Evolutionary conservation across 2,888 invertebrate genomes (phyloP).

Genomic region (Lasioglossum figueresi): DNA sequence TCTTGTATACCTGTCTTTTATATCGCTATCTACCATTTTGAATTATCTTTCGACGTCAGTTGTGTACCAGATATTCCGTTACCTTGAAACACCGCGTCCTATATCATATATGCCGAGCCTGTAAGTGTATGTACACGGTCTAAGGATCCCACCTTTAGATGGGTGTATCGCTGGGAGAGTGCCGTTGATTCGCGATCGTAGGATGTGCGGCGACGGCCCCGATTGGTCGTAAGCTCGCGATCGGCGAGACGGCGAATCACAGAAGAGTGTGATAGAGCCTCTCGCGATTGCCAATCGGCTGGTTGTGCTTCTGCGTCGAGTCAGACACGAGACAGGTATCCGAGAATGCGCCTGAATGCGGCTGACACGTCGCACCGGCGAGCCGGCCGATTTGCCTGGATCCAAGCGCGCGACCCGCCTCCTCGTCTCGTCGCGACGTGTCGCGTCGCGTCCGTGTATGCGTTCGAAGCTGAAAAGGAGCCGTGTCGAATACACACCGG

Average conservation of each 20-base stretch:
- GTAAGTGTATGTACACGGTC: no score
- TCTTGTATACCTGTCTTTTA: no score
- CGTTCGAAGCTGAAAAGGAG: slow-evolving; percentile 32
- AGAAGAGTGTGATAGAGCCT: not conserved
- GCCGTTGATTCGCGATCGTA: not conserved
- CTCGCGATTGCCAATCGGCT: slow-evolving; percentile 41
- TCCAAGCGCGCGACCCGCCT: slow-evolving; percentile 11
- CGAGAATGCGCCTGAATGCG: slow-evolving; percentile 56
- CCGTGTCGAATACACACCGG: slow-evolving; percentile 38
- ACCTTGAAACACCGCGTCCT: no score
- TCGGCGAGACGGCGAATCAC: not conserved
- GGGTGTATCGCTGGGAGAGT: not conserved
- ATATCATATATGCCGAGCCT: no score
- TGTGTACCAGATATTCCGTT: no score
- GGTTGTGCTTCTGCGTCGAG: slow-evolving; percentile 13
- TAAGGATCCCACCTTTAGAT: not conserved
- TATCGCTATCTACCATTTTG: no score
- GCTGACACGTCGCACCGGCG: slow-evolving; percentile 52
- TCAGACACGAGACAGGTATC: slow-evolving; percentile 38
- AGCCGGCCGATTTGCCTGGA: slow-evolving; percentile 52
- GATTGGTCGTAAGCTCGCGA: not conserved
- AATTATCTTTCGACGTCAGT: no score
- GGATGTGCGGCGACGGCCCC: not conserved
- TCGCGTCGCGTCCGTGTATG: slow-evolving; percentile 21
- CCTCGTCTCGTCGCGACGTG: not conserved